Percentiles rank a stretch among this genome's conserved stretches.
Conservation (phyloP, 2,113 vertebrate genomes). For the Pungitius pungitius region DNA sequence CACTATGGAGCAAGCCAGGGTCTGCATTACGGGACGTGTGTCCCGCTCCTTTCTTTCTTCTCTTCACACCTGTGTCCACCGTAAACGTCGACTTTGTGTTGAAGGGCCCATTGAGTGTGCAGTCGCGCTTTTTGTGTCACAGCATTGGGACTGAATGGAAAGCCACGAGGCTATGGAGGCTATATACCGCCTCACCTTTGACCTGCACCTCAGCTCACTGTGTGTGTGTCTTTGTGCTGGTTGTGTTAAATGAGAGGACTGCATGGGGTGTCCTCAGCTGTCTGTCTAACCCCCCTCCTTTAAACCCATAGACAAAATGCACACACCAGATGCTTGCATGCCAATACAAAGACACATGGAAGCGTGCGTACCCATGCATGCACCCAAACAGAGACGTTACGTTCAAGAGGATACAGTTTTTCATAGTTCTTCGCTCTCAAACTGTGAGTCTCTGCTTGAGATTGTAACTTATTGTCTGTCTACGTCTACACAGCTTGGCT, state of each 20-base stretch:
- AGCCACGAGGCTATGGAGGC: constrained; percentile 60
- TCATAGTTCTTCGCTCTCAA: constrained; percentile 16
- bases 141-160: constrained; percentile 43
- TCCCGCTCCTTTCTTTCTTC: constrained; percentile 2
- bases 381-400: not conserved
- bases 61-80: constrained; percentile 42
- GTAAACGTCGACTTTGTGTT: constrained; percentile 38
- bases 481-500: not conserved
- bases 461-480: not conserved
- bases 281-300: constrained; percentile 47
- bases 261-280: constrained; percentile 55
- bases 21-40: constrained; percentile 20
- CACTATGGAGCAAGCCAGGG: not conserved
- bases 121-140: constrained; percentile 65
- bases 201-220: constrained; percentile 58
- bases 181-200: constrained; percentile 65
- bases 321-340: constrained; percentile 64
- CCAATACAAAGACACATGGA: constrained; percentile 54
- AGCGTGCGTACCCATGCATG: constrained; percentile 67
- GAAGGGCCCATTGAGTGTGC: constrained; percentile 48
- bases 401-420: constrained; percentile 28
- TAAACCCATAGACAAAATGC: constrained; percentile 50
- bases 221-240: constrained; percentile 35
- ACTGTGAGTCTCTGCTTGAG: not conserved
- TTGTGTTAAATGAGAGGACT: constrained; percentile 35